Base-by-base conservation (phyloP, 2,797 vertebrate species). In the Coendou prehensilis region DNA sequence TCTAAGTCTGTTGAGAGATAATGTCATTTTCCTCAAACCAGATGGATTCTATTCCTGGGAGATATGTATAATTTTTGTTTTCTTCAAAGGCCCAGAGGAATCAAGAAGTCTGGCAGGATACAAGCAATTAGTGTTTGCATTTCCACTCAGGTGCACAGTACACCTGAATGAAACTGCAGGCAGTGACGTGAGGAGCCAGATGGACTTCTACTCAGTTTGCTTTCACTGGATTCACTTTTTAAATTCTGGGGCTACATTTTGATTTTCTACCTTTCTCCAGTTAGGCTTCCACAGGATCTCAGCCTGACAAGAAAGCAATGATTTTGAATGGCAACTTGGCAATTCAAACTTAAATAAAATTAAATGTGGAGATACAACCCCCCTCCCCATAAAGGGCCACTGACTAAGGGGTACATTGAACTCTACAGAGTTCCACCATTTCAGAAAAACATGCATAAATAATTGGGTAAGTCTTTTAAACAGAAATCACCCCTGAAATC, bases 21-120 rank as follows among this genome's bases (percentile, higher is more conserved):
- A 82, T 92, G 84, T 80, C 87, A 80, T 94, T 96, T 96, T 64
- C 76, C 85, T 94, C 73, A 94, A 87, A 94, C 81, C 92, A 98
- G 92, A 97, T 96, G 91, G 89, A 84, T 92, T 94, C 59, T 92
- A 89, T 76, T 97, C 96, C 93, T 94, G 57, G 95, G 79, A 93
- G 9, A 8, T 86, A 64, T 1, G 84, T 67, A 52, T 89, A 90
- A 95, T 95, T 93, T 90, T 87, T 91, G 69, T 93, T 98, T 98
- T 97, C 93, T 92, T 90, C 64, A 93, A 96, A 92, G 87, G 75
- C 76, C 78, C 89, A 45, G 69, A 97, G 86, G 95, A 91, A 97
- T 96, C 85, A 45, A 78, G 89, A 94, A 97, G 80, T 76, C 92
- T 93, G 88, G 82, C 87, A 95, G 76, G 73, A 82, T 94, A 96